Base-by-base conservation (phyloP, 92 coral and sea anemone species). In the Pocillopora meandrina region DNA sequence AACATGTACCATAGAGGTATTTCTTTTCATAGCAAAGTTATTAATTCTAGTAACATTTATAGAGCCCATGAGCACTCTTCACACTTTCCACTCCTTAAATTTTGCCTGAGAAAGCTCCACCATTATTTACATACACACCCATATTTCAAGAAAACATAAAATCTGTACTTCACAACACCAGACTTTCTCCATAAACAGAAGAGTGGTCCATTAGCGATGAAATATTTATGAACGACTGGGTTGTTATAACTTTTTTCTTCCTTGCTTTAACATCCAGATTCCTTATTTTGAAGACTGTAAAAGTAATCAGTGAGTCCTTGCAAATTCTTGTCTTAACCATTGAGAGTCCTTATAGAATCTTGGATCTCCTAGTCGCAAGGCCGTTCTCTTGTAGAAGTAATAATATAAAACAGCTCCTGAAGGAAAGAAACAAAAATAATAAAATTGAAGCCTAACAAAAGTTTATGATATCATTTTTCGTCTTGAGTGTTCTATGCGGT, bases 291-390 rank as follows among this genome's bases (percentile, higher is more conserved):
- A 9, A 55, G 35, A 8, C 17, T 61, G 11, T 55, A 72, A 47
- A 23, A 75, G 80, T 75, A 33, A 13, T 85, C 79, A 96, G 74
- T 90, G 99, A 73, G 95, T 93, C 74, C 98, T 94, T 72, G 99
- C 94, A 93, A 97, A 97, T 84, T 97, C 99, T 66, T 92, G 90
- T 66, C 98, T 78, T 34, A 97, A 82, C 99, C 99, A 97, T 17
- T 95, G 98, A 15, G 98, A 92, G 78, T 97, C 99, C 74, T 97
- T 92, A 70, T 97, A 97, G 71, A 94, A 97, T 82, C 99, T 87
- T 76, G 99, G 99, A 78, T 97, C 99, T 52, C 99, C 99, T 69
- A 97, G 90, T 34, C 98, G 85, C 18, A 97, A 90, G 23, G 98
- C 93, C 21, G 99, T 97, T 78, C 98, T 88, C 79, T 97, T 97